Base-by-base conservation (phyloP, 2,797 vertebrate genomes). In the Crocidura indochinensis region DNA sequence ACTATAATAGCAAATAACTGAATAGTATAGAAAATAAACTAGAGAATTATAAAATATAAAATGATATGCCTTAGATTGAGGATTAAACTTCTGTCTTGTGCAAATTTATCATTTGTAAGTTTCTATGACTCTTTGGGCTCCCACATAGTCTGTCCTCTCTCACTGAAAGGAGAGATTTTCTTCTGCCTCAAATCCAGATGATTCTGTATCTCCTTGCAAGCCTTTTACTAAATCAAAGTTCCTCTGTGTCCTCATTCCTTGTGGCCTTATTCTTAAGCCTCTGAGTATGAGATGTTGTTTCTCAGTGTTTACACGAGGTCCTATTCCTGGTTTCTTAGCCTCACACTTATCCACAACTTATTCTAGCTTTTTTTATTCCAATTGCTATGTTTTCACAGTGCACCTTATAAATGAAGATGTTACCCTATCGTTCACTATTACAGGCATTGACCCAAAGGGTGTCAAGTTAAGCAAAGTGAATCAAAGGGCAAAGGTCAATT, bases 211-310 rank as follows among this genome's bases (percentile, higher is more conserved):
- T n/a, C 26, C 49, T 9, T 1, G 38, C 12, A n/a, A 38, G 77
- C 9, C 5, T 10, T 60, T 29, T 60, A 29, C 4, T 29, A 10
- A 1, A 26, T 24, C 51, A 9, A 29, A 22, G 49, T 20, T 46
- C 3, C 8, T 69, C 27, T 27, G 7, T 15, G 4, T 62, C 62
- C 10, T 29, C 10, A 53, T 56, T n/a, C 10, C 19, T 73, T 24
- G 0, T 1, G 20, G 24, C 15, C 44, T 0, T 2, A 26, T 68
- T 19, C 5, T 2, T 38, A 38, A 38, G 5, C 2, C 74, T n/a
- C 0, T 0, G 0, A 76, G 27, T 2, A 1, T 2, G 22, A 15
- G 2, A 7, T 11, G 2, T 14, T 27, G 3, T 0, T 56, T 8
- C 2, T 46, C 62, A 12, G 44, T 29, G 56, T 60, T 19, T 20